Conservation (phyloP, 1,140 invertebrate genomes). For the Drosophila tropicalis region DNA sequence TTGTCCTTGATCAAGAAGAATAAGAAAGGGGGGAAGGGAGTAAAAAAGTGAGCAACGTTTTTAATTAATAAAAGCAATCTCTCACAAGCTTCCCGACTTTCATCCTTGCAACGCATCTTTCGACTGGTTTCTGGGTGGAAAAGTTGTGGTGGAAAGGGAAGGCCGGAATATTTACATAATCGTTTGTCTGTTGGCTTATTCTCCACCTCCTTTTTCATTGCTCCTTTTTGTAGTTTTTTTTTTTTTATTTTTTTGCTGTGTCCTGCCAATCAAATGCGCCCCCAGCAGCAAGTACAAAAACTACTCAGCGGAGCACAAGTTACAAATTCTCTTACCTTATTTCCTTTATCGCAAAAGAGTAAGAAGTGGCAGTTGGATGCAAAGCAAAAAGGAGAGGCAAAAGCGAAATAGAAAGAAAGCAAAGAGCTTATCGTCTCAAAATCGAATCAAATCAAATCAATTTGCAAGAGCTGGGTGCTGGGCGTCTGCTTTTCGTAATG, state of each 20-base stretch:
- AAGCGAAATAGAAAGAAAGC: slow-evolving; percentile 28
- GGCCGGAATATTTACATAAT: slow-evolving; percentile 51
- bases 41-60: slow-evolving; percentile 49
- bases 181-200: slow-evolving; percentile 61
- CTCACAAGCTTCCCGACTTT: background rate
- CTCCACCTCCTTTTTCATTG: slow-evolving; percentile 19
- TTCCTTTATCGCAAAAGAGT: slow-evolving; percentile 19
- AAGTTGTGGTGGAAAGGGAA: too few species aligned
- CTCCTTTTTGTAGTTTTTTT: slow-evolving; percentile 23
- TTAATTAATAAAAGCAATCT: slow-evolving; percentile 64
- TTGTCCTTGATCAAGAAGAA: background rate
- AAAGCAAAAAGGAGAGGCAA: background rate
- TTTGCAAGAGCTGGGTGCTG: slow-evolving; percentile 55
- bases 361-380: slow-evolving; percentile 3
- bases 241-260: slow-evolving; percentile 35
- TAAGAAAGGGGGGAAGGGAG: background rate
- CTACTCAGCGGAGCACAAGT: slow-evolving; percentile 45
- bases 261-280: slow-evolving; percentile 49
- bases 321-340: slow-evolving; percentile 53
- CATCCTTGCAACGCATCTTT: slow-evolving; percentile 28
- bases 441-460: slow-evolving; percentile 80
- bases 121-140: slow-evolving; percentile 34
- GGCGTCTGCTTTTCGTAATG: slow-evolving; percentile 52
- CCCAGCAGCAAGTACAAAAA: slow-evolving; percentile 25
- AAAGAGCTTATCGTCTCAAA: slow-evolving; percentile 70